A percentile compares a stretch with the other conserved stretches of the same genome.
Evolutionary conservation across 64 coral and sea anemone genomes (phyloP).

Genomic region (Platygyra sinensis): DNA sequence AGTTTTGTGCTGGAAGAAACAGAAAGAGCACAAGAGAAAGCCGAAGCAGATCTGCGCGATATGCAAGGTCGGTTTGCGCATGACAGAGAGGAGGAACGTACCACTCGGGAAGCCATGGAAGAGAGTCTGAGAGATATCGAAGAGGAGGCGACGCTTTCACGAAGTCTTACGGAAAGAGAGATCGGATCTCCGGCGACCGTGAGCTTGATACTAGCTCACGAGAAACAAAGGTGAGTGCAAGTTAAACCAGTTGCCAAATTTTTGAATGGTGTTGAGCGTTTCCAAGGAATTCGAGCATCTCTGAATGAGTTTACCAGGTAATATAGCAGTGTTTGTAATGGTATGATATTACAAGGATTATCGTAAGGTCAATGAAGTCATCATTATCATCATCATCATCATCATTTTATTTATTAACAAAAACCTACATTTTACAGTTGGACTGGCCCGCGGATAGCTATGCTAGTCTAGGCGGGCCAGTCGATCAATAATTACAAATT

Average conservation of each 20-base stretch:
- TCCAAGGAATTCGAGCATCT: neutral
- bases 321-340: no score
- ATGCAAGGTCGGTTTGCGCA: constrained; percentile 72
- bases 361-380: no score
- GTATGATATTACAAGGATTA: no score
- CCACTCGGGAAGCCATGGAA: constrained; percentile 72
- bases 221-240: constrained; percentile 34
- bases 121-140: constrained; percentile 89
- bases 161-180: constrained; percentile 77
- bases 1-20: constrained; percentile 76
- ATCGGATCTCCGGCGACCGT: constrained; percentile 50
- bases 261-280: neutral
- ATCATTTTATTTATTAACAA: no score
- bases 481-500: no score
- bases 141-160: constrained; percentile 80
- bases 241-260: neutral
- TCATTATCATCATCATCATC: no score
- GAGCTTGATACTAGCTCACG: constrained; percentile 41
- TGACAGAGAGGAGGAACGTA: constrained; percentile 80
- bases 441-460: no score
- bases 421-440: no score
- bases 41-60: constrained; percentile 83
- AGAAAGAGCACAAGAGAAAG: constrained; percentile 77
- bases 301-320: no score
- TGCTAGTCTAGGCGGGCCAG: no score